Conservation (phyloP, 2,113 vertebrate genomes). For the Motacilla tschutschensis region DNA sequence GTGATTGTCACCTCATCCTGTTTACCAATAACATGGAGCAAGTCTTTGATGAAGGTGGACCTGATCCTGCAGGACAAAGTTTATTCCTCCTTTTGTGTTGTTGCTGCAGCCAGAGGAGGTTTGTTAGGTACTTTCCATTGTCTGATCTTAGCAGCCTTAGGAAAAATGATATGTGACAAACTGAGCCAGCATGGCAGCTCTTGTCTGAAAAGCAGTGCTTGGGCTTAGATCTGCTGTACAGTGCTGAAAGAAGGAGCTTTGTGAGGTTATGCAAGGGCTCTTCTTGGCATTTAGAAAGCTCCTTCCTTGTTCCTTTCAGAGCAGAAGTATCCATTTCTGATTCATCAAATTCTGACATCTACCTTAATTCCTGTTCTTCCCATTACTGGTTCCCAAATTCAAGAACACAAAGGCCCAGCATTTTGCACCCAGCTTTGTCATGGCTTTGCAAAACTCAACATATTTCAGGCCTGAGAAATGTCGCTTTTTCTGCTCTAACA, state of each 20-base stretch:
- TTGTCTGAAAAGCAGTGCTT: not conserved
- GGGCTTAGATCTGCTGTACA: fast-evolving
- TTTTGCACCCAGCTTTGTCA: not conserved
- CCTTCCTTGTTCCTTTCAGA: not conserved
- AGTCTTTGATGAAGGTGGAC: not conserved
- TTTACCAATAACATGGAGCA: not conserved
- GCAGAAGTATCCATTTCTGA: not conserved
- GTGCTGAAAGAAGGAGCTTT: not conserved
- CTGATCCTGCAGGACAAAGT: not conserved
- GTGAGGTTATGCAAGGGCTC: not conserved
- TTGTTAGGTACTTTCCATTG: fast-evolving
- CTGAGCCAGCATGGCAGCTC: fast-evolving
- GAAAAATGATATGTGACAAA: fast-evolving
- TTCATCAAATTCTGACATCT: not conserved
- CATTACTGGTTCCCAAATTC: not conserved
- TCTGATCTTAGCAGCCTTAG: not conserved
- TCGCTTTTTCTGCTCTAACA: not conserved
- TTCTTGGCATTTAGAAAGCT: not conserved
- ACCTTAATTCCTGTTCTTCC: not conserved
- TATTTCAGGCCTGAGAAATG: not conserved
- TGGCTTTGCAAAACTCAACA: fast-evolving
- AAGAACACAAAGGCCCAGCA: not conserved
- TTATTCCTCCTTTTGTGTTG: fast-evolving
- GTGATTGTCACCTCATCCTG: not conserved
- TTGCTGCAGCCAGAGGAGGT: not conserved